Evolutionary conservation across 1,140 invertebrate species (phyloP).

Genomic region (Heterodera carotae): DNA sequence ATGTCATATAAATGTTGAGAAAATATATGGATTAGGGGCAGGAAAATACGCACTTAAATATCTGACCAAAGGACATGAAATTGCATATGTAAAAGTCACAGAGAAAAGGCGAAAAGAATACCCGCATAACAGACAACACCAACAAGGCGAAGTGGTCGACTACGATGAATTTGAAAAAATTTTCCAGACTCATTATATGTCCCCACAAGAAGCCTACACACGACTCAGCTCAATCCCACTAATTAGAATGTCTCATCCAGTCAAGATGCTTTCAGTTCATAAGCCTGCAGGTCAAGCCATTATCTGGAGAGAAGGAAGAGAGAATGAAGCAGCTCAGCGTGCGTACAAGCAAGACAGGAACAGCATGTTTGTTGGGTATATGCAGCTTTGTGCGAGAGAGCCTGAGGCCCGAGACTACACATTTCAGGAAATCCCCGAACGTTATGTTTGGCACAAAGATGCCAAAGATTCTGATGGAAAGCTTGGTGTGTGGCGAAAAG

Average conservation of each 20-base stretch:
- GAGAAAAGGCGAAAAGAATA: constrained; percentile 18
- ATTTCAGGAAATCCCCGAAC: constrained; percentile 13
- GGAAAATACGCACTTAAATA: constrained; percentile 17
- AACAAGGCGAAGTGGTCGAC: constrained; percentile 10
- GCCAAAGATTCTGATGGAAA: constrained; percentile 3
- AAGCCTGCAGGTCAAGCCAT: too few relatives aligned
- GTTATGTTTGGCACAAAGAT: constrained; percentile 10
- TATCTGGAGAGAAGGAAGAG: too few relatives aligned
- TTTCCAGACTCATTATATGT: neutral
- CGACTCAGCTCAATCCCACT: constrained; percentile 9
- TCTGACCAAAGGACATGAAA: constrained; percentile 14
- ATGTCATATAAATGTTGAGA: constrained; percentile 19
- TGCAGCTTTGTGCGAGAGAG: constrained; percentile 1
- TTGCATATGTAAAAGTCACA: constrained; percentile 9
- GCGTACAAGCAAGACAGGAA: constrained; percentile 5
- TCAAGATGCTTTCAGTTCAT: too few relatives aligned
- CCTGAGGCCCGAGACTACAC: constrained; percentile 1
- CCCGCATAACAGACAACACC: constrained; percentile 5
- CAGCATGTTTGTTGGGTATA: constrained; percentile 1
- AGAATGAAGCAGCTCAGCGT: constrained; percentile 6
- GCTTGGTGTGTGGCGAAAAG: constrained; percentile 6
- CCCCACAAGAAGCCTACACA: constrained; percentile 5
- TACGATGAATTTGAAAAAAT: constrained; percentile 19
- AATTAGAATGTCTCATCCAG: too few relatives aligned
- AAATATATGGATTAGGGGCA: constrained; percentile 10